Base-by-base conservation (phyloP, 2,113 vertebrate species). In the Crocuta crocuta region DNA sequence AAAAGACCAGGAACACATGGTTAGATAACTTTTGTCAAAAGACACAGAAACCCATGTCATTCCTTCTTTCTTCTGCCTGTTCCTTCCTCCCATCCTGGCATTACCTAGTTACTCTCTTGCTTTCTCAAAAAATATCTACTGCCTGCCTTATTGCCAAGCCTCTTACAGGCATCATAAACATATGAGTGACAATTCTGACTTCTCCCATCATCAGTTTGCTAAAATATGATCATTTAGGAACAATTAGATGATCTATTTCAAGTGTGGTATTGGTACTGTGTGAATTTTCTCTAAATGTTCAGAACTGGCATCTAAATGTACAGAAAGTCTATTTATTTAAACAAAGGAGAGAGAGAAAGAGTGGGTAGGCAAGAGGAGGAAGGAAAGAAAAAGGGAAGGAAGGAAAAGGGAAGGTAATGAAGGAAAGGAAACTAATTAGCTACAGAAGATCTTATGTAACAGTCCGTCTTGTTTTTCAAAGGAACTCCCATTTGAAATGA, bases 151-250 rank as follows among this genome's bases (percentile, higher is more conserved):
- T 45, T 93, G 68, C 81, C 73, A 94, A 19, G 28, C 53, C 84
- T 94, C 74, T 92, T 48, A 55, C 85, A 84, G 82, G 48, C 39
- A 61, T 45, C 65, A 45, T 86, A 68, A 31, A 83, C 82, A 26
- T 35, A 10, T 66, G 39, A 63, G 19, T 63, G 61, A 87, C 83
- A 91, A 63, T 23, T 91, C 39, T 93, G 39, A 74, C 70, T 76
- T 97, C 80, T 95, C 28, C 63, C 61, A 10, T 94, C 92, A 43
- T 95, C 68, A 48, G 81, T 96, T 96, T 92, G 28, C 79, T 83
- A 85, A 97, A 94, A 53, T 92, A 82, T 48, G 50, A 85, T 94
- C 33, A 80, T 91, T 96, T 88, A 94, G n/a, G 45, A 97, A 91
- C 82, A 96, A 74, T 81, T 35, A 90, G 55, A 87, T 90, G 65